Conservation (phyloP, 1,140 invertebrate species). For the Campoletis sonorensis region DNA sequence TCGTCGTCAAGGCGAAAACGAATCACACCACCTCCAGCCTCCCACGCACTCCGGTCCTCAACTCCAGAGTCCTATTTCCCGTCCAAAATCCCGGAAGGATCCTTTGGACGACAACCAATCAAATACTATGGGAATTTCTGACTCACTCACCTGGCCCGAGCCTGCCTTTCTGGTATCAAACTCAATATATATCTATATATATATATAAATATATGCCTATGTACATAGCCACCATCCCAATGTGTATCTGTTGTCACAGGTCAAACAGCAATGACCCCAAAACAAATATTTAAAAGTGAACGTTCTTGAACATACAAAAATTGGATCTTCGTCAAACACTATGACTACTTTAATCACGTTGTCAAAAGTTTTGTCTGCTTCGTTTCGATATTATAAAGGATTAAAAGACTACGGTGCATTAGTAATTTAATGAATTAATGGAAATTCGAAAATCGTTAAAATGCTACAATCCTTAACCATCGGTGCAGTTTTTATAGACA, state of each 20-base stretch:
- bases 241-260: too few species aligned
- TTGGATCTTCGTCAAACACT: too few species aligned
- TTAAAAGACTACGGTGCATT: too few species aligned
- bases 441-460: too few species aligned
- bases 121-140: conserved; percentile 49
- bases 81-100: conserved; percentile 29
- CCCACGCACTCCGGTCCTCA: conserved; percentile 7
- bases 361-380: too few species aligned
- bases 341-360: too few species aligned
- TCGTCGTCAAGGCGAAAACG: conserved; percentile 9
- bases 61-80: conserved; percentile 34
- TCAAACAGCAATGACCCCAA: too few species aligned
- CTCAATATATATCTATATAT: conserved; percentile 15
- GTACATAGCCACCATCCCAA: not conserved
- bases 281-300: not conserved
- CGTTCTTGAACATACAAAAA: not conserved
- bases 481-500: too few species aligned
- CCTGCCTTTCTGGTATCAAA: conserved; percentile 45
- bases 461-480: too few species aligned
- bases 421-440: too few species aligned
- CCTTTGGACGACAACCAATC: conserved; percentile 22
- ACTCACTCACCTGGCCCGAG: conserved; percentile 49
- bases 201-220: too few species aligned
- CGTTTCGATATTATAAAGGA: too few species aligned
- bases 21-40: not conserved